Conservation (phyloP, 2,113 vertebrate genomes). For the Sylvia atricapilla region DNA sequence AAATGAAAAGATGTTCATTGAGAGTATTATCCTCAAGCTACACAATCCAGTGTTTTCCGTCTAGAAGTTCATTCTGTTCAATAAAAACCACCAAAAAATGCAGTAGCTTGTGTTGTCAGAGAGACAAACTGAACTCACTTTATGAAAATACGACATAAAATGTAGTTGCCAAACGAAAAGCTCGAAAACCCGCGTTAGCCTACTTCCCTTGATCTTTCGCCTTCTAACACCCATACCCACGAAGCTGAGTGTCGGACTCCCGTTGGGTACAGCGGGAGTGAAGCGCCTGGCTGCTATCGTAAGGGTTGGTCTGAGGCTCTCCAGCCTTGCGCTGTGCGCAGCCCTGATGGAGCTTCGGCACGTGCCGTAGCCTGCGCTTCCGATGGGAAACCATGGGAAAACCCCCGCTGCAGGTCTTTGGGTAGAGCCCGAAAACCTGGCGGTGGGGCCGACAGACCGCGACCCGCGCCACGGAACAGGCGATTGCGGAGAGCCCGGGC, state of each 20-base stretch:
- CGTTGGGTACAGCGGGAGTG: neutral
- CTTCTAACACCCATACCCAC: neutral
- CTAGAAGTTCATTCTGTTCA: neutral
- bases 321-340: accelerated
- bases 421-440: neutral
- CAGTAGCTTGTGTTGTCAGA: neutral
- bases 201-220: neutral
- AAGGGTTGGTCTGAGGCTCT: neutral
- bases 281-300: accelerated
- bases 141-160: neutral
- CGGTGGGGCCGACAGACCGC: neutral
- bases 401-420: accelerated
- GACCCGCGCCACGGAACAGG: accelerated
- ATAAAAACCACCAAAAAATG: accelerated
- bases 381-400: accelerated
- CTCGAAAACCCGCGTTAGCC: neutral
- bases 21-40: neutral
- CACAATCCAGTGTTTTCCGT: neutral
- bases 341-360: neutral
- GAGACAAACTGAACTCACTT: neutral
- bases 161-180: neutral
- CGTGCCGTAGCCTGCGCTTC: accelerated
- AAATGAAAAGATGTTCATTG: neutral
- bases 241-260: neutral
- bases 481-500: accelerated